These are phyloP conservation scores for Sinohyriopsis cumingii DNA, from an alignment of 2,888 invertebrate species.

Conservation along the genomic window DNA sequence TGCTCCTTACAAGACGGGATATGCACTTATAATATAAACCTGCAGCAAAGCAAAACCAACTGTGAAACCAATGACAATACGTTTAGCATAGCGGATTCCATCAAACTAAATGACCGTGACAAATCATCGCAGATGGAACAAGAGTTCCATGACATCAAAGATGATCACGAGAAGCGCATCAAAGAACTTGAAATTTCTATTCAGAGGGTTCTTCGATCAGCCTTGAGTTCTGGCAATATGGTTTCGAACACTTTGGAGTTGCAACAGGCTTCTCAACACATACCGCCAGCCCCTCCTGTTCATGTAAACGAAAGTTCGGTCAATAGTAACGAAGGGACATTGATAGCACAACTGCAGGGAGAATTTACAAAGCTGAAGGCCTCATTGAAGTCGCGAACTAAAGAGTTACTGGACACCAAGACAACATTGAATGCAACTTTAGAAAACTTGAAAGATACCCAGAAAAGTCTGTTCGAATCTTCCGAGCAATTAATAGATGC, in stretches of 20 bases:
- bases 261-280: neutral
- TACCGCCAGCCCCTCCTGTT: neutral
- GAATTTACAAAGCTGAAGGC: slow-evolving; percentile 51
- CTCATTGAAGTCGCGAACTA: slow-evolving; percentile 40
- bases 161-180: slow-evolving; percentile 46
- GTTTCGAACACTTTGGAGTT: slow-evolving; percentile 5
- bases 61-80: slow-evolving; percentile 1
- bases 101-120: slow-evolving; percentile 21
- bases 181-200: slow-evolving; percentile 45
- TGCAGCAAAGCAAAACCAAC: slow-evolving; percentile 21
- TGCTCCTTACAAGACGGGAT: slow-evolving; percentile 40
- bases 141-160: slow-evolving; percentile 44
- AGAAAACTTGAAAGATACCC: slow-evolving; percentile 41
- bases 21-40: slow-evolving; percentile 45
- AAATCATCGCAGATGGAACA: slow-evolving; percentile 39
- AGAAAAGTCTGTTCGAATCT: slow-evolving; percentile 44
- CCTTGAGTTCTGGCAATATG: slow-evolving; percentile 20
- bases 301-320: neutral
- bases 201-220: slow-evolving; percentile 42
- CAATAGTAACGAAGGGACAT: slow-evolving; percentile 27
- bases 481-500: slow-evolving; percentile 47
- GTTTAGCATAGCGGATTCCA: slow-evolving; percentile 3
- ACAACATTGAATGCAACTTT: slow-evolving; percentile 53
- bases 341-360: slow-evolving; percentile 42
- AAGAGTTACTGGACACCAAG: slow-evolving; percentile 44